Evolutionary conservation across 2,888 invertebrate species (phyloP), one percentile per base, ranked within the genome.

Genomic region (Hofmannophila pseudospretella): DNA sequence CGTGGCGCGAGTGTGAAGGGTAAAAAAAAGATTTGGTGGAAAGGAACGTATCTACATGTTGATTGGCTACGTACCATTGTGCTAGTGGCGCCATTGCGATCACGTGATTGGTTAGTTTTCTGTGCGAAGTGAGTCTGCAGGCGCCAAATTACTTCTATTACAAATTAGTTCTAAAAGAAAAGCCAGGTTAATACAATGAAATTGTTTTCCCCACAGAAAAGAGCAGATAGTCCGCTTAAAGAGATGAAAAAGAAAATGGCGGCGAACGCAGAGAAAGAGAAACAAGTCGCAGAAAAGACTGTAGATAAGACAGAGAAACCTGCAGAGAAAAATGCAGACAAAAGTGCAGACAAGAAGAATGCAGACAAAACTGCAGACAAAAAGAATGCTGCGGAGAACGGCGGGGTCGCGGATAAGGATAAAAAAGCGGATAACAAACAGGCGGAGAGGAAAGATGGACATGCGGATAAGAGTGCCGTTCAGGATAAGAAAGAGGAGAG

Each of bases 241-340:
- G 85, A 86, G 7, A 80, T 80, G 78, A 86, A 84, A 53, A 86
- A 85, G 64, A 85, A 84, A 61, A 65, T 80, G 56, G 81, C 81
- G 1, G 78, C 77, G 3, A 79, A 76, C 38, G 76, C 77, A 0
- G 84, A 84, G 35, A 84, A 82, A 44, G 84, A 82, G 30, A 82
- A 80, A 42, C 69, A 70, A 23, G 58, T 65, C 0, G 66, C 66
- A 2, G 76, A 79, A 11, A 72, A 72, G 34, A 16, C 40, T 9
- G 8, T 26, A 33, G 55, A 57, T 9, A 58, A 57, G 35, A 5
- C 34, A 1, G 19, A 51, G 14, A 71, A 72, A n/a, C 71, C 70
- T 49, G 49, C 54, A 1, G 69, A 67, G 0, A 65, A 63, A 38
- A 8, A 42, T 1, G 20, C 45, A 2, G 61, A 58, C 7, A 61